A percentile compares a stretch with the other conserved stretches of the same genome.
Evolutionary conservation across 2,113 vertebrate genomes (phyloP).

Genomic region (Tragelaphus buxtoni): DNA sequence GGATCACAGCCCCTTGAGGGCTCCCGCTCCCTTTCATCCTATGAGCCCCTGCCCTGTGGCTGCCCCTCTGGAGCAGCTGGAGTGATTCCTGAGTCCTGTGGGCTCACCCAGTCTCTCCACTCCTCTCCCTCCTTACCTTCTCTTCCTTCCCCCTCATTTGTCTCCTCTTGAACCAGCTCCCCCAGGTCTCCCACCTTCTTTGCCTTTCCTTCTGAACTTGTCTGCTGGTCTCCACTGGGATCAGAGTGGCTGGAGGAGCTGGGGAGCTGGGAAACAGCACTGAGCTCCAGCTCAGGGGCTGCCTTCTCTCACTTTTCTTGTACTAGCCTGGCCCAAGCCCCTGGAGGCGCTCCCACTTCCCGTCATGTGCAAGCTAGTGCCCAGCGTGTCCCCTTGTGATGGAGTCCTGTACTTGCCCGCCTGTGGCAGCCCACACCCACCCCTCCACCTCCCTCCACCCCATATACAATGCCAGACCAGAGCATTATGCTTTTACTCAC

Average conservation of each 20-base stretch:
- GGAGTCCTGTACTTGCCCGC: not conserved
- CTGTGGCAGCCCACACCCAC: fast-evolving
- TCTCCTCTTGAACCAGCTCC: not conserved
- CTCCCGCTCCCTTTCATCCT: not conserved
- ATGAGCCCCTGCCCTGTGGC: not conserved
- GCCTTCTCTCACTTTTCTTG: not conserved
- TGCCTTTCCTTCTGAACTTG: not conserved
- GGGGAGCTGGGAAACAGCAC: not conserved
- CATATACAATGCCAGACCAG: not conserved
- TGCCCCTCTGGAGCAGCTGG: not conserved
- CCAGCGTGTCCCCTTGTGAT: not conserved
- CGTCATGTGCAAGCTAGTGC: not conserved
- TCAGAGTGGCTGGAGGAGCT: not conserved
- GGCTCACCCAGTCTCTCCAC: not conserved
- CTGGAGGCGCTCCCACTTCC: fast-evolving
- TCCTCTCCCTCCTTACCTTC: not conserved
- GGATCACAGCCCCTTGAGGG: not conserved
- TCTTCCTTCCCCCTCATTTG: not conserved
- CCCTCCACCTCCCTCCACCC: not conserved
- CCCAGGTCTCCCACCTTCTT: not conserved
- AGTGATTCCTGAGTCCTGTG: not conserved
- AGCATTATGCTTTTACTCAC: too few species aligned
- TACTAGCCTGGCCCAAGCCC: not conserved
- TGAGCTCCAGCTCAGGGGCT: not conserved
- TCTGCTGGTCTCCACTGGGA: not conserved